Conservation (phyloP, 2,888 invertebrate genomes). For the Drosophila mimetica region DNA sequence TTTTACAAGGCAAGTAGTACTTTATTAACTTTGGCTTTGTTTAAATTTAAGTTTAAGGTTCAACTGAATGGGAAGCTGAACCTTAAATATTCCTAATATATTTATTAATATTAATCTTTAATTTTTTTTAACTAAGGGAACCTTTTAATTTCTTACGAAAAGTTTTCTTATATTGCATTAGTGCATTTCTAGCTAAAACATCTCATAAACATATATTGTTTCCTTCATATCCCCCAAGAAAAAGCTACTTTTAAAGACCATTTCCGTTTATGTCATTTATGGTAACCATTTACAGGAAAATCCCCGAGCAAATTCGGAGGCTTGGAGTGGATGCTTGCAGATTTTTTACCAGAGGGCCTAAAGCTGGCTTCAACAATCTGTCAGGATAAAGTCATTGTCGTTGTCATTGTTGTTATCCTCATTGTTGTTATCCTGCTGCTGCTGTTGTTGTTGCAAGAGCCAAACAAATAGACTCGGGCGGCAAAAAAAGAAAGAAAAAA, state of each 20-base stretch:
- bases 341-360: conserved; percentile 13
- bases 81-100: too few species aligned
- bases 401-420: conserved; percentile 54
- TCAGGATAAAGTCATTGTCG: conserved; percentile 75
- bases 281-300: conserved; percentile 21
- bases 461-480: conserved; percentile 50
- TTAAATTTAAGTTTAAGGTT: too few species aligned
- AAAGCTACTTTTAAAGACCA: conserved; percentile 19
- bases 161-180: background rate
- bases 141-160: background rate
- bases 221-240: too few species aligned
- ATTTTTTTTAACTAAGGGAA: too few species aligned
- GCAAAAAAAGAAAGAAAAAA: conserved; percentile 16
- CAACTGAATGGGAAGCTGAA: too few species aligned
- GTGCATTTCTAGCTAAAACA: background rate
- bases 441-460: conserved; percentile 45
- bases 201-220: background rate
- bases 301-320: conserved; percentile 19
- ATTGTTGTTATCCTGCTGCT: conserved; percentile 57
- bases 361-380: conserved; percentile 60
- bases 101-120: too few species aligned
- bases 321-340: conserved; percentile 11
- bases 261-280: conserved; percentile 37
- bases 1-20: background rate
- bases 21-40: too few species aligned